Base-by-base conservation (phyloP, 1,140 invertebrate genomes). In the Drosophila takahashii region DNA sequence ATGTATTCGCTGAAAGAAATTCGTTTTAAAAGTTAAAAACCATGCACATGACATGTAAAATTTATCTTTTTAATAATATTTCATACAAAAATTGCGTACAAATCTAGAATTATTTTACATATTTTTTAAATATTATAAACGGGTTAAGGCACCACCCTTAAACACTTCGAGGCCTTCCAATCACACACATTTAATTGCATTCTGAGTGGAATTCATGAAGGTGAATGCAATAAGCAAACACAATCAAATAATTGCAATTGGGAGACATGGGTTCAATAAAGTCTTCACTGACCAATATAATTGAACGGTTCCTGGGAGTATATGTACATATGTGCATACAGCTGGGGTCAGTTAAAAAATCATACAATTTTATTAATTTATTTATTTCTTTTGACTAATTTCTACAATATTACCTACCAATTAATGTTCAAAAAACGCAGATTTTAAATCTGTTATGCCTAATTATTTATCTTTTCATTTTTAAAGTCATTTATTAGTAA, bases 1-100 rank as follows among this genome's bases (percentile, higher is more conserved):
- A 16, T 22, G 6, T n/a, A 36, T 36, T 52, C 34, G 52, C 36
- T 56, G 52, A 56, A 56, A 52, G 13, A 52, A 52, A 36, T 52
- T 26, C 16, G 0, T 5, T 5, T 34, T 51, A 2, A 34, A 18
- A 16, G n/a, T 34, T 11, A 7, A 51, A 51, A 18, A 6, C 18
- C 48, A 34, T 51, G 48, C 48, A 34, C 2, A 15, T 16, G 0
- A 11, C 27, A 50, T 50, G 13, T 29, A 15, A 9, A 42, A 8
- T 10, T 7, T 9, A 10, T 18, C 8, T 8, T 32, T 7, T 9
- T 8, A 7, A 32, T 8, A 7, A 32, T 7, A 7, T 32, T 32
- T 32, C 6, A 8, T 32, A 0, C 8, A 32, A 32, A 32, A 32
- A 8, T 32, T 1, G 5, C 8, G 29, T 32, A 32, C 6, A 32